Percentiles rank a stretch among this genome's conserved stretches.
Conservation (phyloP, 2,888 invertebrate species). For the Limenitis camilla region DNA sequence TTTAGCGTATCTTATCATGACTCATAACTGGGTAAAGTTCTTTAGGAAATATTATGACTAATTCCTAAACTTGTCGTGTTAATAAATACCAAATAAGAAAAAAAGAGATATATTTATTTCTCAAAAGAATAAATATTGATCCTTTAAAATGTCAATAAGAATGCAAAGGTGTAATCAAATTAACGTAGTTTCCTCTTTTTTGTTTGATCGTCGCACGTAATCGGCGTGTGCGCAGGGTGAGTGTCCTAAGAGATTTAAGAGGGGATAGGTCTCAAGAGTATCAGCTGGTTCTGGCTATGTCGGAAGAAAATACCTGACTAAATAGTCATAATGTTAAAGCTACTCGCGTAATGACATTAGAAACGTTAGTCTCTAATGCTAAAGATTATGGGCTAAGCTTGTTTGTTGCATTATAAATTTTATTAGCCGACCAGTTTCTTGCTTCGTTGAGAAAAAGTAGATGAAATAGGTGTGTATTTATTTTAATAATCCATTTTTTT, state of each 20-base stretch:
- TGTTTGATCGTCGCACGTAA: slow-evolving; percentile 2
- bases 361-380: not conserved
- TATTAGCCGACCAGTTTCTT: not conserved
- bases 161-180: not conserved
- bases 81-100: too few species aligned
- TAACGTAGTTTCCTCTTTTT: slow-evolving; percentile 3
- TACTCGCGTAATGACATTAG: slow-evolving; percentile 10
- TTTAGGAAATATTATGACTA: too few species aligned
- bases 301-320: not conserved
- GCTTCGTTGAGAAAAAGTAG: too few species aligned
- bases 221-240: slow-evolving; percentile 13
- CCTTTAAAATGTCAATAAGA: not conserved
- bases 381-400: slow-evolving; percentile 11
- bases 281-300: slow-evolving; percentile 6
- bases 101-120: too few species aligned
- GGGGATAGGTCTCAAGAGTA: slow-evolving; percentile 5
- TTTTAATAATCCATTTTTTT: too few species aligned
- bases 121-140: too few species aligned
- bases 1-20: too few species aligned
- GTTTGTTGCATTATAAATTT: slow-evolving; percentile 16
- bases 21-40: too few species aligned
- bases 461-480: too few species aligned
- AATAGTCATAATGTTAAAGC: not conserved
- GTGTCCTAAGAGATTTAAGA: slow-evolving; percentile 8
- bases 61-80: too few species aligned